These are phyloP conservation scores for Eilema caniola DNA, from an alignment of 2,888 invertebrate species.

Conservation along the genomic window DNA sequence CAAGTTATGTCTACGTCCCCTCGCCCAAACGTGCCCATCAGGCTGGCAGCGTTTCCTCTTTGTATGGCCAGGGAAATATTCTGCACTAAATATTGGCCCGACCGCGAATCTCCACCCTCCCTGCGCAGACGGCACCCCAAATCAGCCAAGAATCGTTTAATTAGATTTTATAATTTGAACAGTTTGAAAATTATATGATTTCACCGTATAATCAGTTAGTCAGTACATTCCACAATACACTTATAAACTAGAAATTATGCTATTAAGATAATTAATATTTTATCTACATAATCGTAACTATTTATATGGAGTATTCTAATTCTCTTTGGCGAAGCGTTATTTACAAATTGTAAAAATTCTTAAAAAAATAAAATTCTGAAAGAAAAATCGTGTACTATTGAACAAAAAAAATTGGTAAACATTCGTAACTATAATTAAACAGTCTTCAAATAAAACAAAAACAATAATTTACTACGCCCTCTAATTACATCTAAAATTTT, in stretches of 20 bases:
- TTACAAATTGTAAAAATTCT: conserved; percentile 62
- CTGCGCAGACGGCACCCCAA: no score
- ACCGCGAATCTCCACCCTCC: no score
- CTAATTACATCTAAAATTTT: conserved; percentile 37
- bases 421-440: conserved; percentile 44
- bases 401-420: conserved; percentile 40
- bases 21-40: no score
- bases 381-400: conserved; percentile 26
- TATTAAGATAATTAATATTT: conserved; percentile 37
- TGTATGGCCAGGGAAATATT: no score
- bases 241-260: conserved; percentile 32
- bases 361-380: conserved; percentile 49
- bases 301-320: conserved; percentile 68
- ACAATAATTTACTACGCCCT: conserved; percentile 37
- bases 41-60: no score
- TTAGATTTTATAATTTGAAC: conserved; percentile 17
- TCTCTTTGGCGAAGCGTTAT: conserved; percentile 79
- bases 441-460: conserved; percentile 46
- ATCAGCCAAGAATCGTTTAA: no score
- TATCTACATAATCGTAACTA: conserved; percentile 52
- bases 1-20: no score
- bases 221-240: conserved; percentile 36
- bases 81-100: no score
- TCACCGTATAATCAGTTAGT: conserved; percentile 11
- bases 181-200: conserved; percentile 23